A percentile compares a stretch with the other conserved stretches of the same genome.
Evolutionary conservation across 2,113 vertebrate genomes (phyloP).

Genomic region (Bucco capensis): DNA sequence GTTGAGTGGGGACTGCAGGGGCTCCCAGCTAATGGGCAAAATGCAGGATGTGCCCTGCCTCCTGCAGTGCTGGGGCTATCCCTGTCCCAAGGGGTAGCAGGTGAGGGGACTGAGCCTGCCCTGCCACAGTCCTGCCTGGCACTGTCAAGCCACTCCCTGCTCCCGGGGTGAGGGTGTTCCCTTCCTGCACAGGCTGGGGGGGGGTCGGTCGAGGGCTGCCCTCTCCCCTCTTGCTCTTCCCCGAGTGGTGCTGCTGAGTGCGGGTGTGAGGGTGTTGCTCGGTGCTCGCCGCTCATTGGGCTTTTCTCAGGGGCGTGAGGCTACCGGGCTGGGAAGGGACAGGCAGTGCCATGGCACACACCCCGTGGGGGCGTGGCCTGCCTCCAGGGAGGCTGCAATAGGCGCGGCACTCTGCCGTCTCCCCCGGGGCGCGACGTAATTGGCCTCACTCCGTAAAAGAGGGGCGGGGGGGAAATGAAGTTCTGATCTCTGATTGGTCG

Average conservation of each 20-base stretch:
- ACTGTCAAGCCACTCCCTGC: neutral
- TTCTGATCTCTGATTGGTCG: neutral
- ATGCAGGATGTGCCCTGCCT: accelerated
- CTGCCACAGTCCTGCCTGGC: neutral
- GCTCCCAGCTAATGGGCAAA: neutral
- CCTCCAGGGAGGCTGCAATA: neutral
- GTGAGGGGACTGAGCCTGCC: too few species aligned
- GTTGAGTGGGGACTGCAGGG: too few species aligned
- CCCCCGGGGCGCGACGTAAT: neutral
- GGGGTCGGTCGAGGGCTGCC: too few species aligned
- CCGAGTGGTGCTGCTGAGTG: neutral
- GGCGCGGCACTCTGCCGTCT: neutral
- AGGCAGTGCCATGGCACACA: accelerated
- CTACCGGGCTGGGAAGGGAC: neutral
- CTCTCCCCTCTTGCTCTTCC: accelerated
- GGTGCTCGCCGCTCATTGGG: neutral
- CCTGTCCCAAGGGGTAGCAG: accelerated
- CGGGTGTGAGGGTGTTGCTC: neutral
- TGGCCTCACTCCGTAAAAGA: neutral
- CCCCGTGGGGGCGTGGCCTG: neutral
- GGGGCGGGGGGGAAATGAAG: neutral
- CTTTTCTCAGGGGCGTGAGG: neutral
- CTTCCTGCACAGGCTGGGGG: neutral
- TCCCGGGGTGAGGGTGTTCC: neutral
- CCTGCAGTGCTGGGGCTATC: neutral